Evolutionary conservation across 2,113 vertebrate genomes (phyloP), one percentile per base, ranked within the genome.

Genomic region (Nesogale talazaci): DNA sequence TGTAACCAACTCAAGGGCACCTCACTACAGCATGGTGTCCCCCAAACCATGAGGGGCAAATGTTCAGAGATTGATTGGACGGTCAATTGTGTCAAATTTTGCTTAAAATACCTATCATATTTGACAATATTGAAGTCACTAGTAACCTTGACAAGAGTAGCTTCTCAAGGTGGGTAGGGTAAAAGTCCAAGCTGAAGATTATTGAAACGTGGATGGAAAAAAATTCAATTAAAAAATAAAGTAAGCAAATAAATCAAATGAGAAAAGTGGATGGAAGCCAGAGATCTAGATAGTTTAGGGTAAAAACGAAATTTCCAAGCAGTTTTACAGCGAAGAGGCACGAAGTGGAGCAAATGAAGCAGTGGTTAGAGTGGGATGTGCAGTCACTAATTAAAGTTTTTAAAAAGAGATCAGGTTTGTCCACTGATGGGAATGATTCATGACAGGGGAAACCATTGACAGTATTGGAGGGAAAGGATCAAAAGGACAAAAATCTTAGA

Each of bases 331-430:
- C 42, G 12, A 46, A 87, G 8, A 36, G 10, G 56, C 65, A 59
- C 46, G 90, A n/a, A 81, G 27, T 65, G 23, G 23, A 61, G 23
- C 17, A 19, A 63, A 70, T 29, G 7, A 6, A 5, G 4, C 59
- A 75, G 10, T 34, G 1, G 38, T 72, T 63, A 59, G 6, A 83
- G 38, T 36, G 29, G 31, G 38, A 27, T 17, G 67, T 59, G 23
- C 27, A 36, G 23, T 34, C 42, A 83, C 59, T n/a, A 23, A 87
- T 84, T 2, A 23, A 63, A 29, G 10, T 67, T 65, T 84, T 69
- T 40, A 20, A 42, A 90, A 90, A 79, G 57, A 25, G 27, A 87
- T 83, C 11, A 74, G 16, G 27, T 52, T 40, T 88, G 14, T n/a
- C 22, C 79, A 38, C 61, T 65, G 11, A 83, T 74, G 20, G 46